Conservation (phyloP, 2,888 invertebrate genomes). For the Apocheima hispidaria region DNA sequence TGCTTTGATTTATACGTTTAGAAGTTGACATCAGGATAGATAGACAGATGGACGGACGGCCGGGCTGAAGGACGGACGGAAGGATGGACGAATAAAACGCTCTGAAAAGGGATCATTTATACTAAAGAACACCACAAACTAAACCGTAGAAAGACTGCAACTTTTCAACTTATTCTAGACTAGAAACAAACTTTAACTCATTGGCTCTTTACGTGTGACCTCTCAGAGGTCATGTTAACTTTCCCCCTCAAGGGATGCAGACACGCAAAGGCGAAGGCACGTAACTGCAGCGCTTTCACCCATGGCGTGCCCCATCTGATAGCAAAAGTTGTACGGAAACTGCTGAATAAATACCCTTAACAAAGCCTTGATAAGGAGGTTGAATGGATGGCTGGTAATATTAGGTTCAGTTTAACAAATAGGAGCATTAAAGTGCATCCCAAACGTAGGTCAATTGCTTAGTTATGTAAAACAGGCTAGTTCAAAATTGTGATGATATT, state of each 20-base stretch:
- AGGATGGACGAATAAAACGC: too few species aligned
- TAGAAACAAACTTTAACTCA: slow-evolving; percentile 10
- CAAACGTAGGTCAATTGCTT: background rate
- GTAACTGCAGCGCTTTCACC: slow-evolving; percentile 47
- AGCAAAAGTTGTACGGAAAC: slow-evolving; percentile 17
- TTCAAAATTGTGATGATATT: too few species aligned
- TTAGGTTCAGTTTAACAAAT: slow-evolving; percentile 6
- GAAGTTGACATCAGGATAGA: too few species aligned
- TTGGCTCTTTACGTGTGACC: slow-evolving; percentile 41
- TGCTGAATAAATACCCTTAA: slow-evolving; percentile 31
- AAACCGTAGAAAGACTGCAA: background rate
- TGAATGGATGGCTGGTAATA: slow-evolving; percentile 19
- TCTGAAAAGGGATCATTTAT: too few species aligned
- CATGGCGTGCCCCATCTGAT: slow-evolving; percentile 31
- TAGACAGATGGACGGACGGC: too few species aligned
- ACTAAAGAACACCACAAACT: too few species aligned
- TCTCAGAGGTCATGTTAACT: slow-evolving; percentile 61
- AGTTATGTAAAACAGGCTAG: too few species aligned
- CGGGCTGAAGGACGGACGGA: too few species aligned
- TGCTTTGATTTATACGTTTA: too few species aligned
- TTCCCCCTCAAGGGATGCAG: slow-evolving; percentile 54
- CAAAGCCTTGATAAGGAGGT: slow-evolving; percentile 16
- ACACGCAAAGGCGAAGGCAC: slow-evolving; percentile 54
- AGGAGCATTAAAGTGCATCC: background rate
- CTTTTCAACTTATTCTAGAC: slow-evolving; percentile 1